phyloP scores from a whole-genome alignment of 2,888 invertebrate species.

The Lasioglossum zephyrum region DNA sequence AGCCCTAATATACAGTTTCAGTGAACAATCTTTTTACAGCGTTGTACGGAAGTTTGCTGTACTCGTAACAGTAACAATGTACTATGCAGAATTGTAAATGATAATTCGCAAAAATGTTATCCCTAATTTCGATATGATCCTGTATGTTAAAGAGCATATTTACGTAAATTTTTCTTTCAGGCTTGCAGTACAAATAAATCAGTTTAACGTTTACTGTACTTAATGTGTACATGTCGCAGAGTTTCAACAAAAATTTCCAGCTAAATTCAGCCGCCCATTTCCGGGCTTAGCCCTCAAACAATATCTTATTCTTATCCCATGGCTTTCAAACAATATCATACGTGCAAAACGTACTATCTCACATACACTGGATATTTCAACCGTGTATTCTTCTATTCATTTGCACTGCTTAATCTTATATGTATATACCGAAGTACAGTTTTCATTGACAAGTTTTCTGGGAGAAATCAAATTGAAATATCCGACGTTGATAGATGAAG shows the following conservation, averaged over 20 bases:
- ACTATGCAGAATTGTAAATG: too few relatives aligned
- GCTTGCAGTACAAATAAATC: background rate
- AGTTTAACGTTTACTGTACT: background rate
- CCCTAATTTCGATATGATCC: too few relatives aligned
- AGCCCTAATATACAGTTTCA: too few relatives aligned
- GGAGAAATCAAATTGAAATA: background rate
- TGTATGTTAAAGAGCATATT: background rate
- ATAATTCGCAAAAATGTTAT: too few relatives aligned
- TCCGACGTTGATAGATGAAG: background rate
- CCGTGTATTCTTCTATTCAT: background rate
- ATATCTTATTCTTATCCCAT: too few relatives aligned
- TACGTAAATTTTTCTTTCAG: background rate
- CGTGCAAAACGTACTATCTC: too few relatives aligned
- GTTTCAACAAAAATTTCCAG: background rate
- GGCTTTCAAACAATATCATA: too few relatives aligned
- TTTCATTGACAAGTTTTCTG: background rate
- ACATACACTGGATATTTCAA: too few relatives aligned
- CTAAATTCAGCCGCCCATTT: background rate
- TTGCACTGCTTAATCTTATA: background rate
- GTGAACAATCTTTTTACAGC: too few relatives aligned
- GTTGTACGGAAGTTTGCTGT: too few relatives aligned
- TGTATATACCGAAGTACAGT: conserved; percentile 21
- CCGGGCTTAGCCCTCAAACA: too few relatives aligned
- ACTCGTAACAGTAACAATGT: too few relatives aligned
- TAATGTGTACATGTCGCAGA: background rate